These are phyloP conservation scores for Bagarius yarrelli DNA, from an alignment of 2,113 vertebrate species.

Conservation along the genomic window DNA sequence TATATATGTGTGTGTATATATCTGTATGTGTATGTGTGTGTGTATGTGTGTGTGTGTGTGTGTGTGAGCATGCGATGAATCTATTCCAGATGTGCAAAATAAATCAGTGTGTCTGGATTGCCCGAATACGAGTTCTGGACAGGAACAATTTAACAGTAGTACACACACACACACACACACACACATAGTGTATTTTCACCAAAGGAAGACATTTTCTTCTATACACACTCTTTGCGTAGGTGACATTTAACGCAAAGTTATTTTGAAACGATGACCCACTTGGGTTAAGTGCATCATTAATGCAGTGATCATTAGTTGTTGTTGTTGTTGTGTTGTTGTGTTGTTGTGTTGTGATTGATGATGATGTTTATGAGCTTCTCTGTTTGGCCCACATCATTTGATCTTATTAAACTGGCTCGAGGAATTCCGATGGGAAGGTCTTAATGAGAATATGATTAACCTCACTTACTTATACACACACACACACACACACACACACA, in stretches of 20 bases:
- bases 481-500: constrained; percentile 22
- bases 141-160: too few relatives aligned
- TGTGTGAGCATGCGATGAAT: neutral
- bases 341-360: constrained; percentile 62
- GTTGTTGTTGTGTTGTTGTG: constrained; percentile 47
- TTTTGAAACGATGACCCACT: constrained; percentile 48
- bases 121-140: too few relatives aligned
- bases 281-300: constrained; percentile 56
- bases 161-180: too few relatives aligned
- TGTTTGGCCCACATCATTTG: constrained; percentile 58
- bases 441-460: constrained; percentile 64
- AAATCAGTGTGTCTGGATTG: too few relatives aligned
- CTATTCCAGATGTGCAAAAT: constrained; percentile 13
- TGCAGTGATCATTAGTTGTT: constrained; percentile 60
- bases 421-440: constrained; percentile 56
- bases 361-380: constrained; percentile 41
- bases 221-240: constrained; percentile 16
- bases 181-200: too few relatives aligned
- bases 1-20: constrained; percentile 29
- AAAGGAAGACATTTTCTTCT: neutral
- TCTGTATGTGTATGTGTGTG: constrained; percentile 11
- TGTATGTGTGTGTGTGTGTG: neutral
- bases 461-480: constrained; percentile 52
- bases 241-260: constrained; percentile 6
- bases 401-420: constrained; percentile 62